Evolutionary conservation across 2,113 vertebrate species (phyloP).

Genomic region (Catharus minimus): DNA sequence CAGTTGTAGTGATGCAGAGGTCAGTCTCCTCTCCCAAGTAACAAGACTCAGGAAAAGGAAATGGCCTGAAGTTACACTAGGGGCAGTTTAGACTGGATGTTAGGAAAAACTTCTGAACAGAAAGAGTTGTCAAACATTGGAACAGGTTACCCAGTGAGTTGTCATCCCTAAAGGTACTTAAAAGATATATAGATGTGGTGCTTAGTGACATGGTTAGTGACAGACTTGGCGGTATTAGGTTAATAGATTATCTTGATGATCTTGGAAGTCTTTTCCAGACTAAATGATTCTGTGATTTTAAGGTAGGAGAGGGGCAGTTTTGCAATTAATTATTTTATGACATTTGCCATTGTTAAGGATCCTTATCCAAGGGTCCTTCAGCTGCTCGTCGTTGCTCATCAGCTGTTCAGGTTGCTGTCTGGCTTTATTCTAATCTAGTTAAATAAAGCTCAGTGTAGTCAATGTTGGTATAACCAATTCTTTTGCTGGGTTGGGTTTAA

Average conservation of each 20-base stretch:
- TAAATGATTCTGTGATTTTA: not conserved
- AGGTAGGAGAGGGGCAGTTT: not conserved
- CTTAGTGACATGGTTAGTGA: not conserved
- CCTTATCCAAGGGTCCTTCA: not conserved
- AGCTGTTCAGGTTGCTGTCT: not conserved
- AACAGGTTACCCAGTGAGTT: not conserved
- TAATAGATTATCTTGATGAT: not conserved
- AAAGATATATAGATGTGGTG: not conserved
- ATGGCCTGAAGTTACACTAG: not conserved
- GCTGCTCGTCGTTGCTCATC: not conserved
- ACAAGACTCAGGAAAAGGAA: not conserved
- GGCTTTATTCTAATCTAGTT: not conserved
- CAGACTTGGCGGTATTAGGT: not conserved
- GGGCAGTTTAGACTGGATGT: not conserved
- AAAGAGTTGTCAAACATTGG: not conserved
- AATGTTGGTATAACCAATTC: not conserved
- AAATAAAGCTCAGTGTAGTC: not conserved
- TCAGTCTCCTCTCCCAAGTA: not conserved
- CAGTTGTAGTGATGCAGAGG: accelerated
- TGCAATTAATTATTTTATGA: not conserved
- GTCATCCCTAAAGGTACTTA: not conserved
- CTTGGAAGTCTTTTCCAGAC: not conserved
- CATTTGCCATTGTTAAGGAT: not conserved
- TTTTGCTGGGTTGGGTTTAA: not conserved
- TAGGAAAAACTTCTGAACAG: not conserved